Conservation (phyloP, 2,113 vertebrate species). For the Rhinolophus ferrumequinum region DNA sequence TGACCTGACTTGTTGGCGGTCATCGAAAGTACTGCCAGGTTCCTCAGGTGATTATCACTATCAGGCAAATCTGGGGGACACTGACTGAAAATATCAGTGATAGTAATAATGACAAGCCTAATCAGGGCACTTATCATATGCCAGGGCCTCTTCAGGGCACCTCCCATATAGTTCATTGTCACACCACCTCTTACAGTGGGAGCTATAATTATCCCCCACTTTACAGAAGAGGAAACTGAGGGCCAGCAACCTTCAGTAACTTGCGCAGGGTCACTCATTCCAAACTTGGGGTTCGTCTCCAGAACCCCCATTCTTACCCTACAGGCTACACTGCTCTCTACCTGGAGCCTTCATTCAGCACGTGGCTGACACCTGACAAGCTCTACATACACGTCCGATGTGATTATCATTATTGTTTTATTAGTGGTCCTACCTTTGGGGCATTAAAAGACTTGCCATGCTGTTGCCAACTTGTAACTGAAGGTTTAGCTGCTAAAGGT, state of each 20-base stretch:
- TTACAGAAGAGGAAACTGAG: background rate
- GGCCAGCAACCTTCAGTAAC: background rate
- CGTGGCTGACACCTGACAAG: accelerated
- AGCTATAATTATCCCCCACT: background rate
- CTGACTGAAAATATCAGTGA: accelerated
- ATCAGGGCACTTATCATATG: accelerated
- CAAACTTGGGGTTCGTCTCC: background rate
- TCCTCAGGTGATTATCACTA: background rate
- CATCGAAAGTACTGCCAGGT: accelerated
- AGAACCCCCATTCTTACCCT: background rate
- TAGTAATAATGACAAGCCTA: accelerated
- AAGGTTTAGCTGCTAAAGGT: background rate
- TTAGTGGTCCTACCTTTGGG: too few species aligned
- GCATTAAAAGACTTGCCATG: background rate
- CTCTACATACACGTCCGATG: accelerated
- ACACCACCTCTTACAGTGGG: background rate
- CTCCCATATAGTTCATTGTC: background rate
- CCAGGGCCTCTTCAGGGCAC: accelerated
- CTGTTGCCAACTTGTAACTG: background rate
- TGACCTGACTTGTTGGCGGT: accelerated
- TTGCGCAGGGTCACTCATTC: background rate
- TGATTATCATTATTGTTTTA: background rate
- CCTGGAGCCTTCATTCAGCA: accelerated
- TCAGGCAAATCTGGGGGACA: too few species aligned
- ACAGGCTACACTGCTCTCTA: accelerated